Evolutionary conservation across 2,888 invertebrate genomes (phyloP).

Genomic region (Strigamia transsilvanica): DNA sequence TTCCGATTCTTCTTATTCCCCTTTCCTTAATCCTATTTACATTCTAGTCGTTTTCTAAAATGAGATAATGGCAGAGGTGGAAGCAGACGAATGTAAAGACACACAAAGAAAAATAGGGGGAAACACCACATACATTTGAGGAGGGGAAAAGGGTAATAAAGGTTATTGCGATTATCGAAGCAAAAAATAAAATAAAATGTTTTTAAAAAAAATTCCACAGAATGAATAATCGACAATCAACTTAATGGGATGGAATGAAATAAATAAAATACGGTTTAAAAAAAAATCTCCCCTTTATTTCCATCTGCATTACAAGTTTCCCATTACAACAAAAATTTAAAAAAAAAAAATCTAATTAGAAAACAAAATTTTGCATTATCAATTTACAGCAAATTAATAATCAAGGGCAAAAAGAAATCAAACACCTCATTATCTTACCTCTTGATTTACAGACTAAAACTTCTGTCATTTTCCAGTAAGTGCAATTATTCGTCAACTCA

Average conservation of each 20-base stretch:
- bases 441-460: not conserved
- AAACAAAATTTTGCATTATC: not conserved
- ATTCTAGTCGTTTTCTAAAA: slow-evolving; percentile 24
- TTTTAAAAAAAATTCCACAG: not conserved
- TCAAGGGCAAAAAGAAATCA: slow-evolving; percentile 17
- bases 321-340: not conserved
- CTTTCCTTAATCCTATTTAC: slow-evolving; percentile 41
- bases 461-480: slow-evolving; percentile 11
- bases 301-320: slow-evolving; percentile 4
- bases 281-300: not conserved
- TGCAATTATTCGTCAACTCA: slow-evolving; percentile 42
- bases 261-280: not conserved
- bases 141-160: slow-evolving; percentile 18
- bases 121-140: not conserved
- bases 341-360: slow-evolving; percentile 1
- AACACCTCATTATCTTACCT: slow-evolving; percentile 34
- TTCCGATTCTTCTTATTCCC: slow-evolving; percentile 6
- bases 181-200: not conserved
- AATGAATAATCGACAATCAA: slow-evolving; percentile 28
- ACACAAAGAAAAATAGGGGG: not conserved
- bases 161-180: slow-evolving; percentile 5
- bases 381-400: not conserved
- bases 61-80: slow-evolving; percentile 42
- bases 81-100: slow-evolving; percentile 18
- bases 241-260: slow-evolving; percentile 1